A percentile compares a stretch with the other conserved stretches of the same genome.
phyloP scores from a whole-genome alignment of 2,888 invertebrate genomes.

The Caenorhabditis plicata region DNA sequence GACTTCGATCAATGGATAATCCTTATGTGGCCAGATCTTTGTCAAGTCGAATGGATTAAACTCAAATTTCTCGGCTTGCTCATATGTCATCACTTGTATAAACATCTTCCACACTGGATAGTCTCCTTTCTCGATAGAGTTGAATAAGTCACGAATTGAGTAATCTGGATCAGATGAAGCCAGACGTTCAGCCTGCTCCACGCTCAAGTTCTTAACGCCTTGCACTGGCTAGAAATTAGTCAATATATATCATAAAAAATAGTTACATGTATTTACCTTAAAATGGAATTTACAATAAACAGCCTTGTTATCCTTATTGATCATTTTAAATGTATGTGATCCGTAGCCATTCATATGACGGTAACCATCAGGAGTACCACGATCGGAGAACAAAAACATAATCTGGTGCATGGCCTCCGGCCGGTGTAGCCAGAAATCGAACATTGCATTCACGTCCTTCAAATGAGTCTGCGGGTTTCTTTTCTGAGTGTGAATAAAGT shows the following conservation, averaged over 20 bases:
- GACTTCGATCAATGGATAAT: conserved; percentile 64
- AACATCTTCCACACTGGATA: conserved; percentile 69
- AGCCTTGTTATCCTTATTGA: conserved; percentile 58
- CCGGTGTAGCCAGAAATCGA: conserved; percentile 61
- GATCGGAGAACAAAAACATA: conserved; percentile 65
- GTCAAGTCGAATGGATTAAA: conserved; percentile 70
- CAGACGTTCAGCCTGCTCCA: conserved; percentile 47
- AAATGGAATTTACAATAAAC: conserved; percentile 64
- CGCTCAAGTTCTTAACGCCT: conserved; percentile 59
- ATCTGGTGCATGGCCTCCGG: conserved; percentile 65
- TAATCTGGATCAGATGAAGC: conserved; percentile 66
- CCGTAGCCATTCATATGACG: conserved; percentile 65
- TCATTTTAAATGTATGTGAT: conserved; percentile 64
- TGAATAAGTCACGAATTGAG: conserved; percentile 66
- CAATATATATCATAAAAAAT: neutral
- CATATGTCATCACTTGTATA: conserved; percentile 68
- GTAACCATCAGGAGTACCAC: conserved; percentile 67
- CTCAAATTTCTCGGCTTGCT: conserved; percentile 67
- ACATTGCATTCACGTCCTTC: conserved; percentile 69
- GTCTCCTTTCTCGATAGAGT: conserved; percentile 67
- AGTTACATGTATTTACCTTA: conserved; percentile 43
- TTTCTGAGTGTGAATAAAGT: conserved; percentile 92
- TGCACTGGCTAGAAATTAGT: conserved; percentile 53
- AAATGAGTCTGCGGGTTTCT: conserved; percentile 81
- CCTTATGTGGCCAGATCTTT: conserved; percentile 65